Conservation (phyloP, 2,113 vertebrate genomes). For the Micronycteris hirsuta region DNA sequence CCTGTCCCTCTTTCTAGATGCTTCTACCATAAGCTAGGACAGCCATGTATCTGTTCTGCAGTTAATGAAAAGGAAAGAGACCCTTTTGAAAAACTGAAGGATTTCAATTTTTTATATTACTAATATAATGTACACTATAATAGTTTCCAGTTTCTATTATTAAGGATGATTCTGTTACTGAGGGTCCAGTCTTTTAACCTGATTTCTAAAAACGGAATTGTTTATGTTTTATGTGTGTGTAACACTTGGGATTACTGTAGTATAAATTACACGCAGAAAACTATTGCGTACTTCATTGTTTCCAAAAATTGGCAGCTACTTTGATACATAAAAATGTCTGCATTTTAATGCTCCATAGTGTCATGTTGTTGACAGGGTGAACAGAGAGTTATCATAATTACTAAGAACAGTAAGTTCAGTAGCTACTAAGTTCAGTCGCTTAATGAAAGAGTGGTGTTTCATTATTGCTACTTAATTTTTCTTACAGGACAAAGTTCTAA, state of each 20-base stretch:
- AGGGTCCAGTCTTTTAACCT: background rate
- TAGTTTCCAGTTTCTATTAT: background rate
- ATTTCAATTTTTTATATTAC: background rate
- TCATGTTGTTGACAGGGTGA: constrained; percentile 47
- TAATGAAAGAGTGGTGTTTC: background rate
- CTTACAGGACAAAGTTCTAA: constrained; percentile 89
- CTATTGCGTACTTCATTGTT: background rate
- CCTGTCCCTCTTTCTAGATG: background rate
- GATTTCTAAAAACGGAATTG: background rate
- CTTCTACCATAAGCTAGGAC: accelerated
- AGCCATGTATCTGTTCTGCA: background rate
- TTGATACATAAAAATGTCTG: background rate
- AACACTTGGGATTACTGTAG: background rate
- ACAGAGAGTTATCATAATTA: background rate
- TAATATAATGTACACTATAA: background rate
- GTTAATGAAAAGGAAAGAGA: background rate
- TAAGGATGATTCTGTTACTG: background rate
- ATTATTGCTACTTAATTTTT: constrained; percentile 65
- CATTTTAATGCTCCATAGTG: constrained; percentile 34
- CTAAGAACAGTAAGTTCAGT: background rate
- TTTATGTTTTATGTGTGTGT: background rate
- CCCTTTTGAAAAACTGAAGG: background rate
- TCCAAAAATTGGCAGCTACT: background rate
- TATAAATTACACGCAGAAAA: background rate
- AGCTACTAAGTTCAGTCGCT: background rate